These are phyloP conservation scores for Xyliphius kryptos DNA, from an alignment of 2,113 vertebrate genomes.

Conservation along the genomic window DNA sequence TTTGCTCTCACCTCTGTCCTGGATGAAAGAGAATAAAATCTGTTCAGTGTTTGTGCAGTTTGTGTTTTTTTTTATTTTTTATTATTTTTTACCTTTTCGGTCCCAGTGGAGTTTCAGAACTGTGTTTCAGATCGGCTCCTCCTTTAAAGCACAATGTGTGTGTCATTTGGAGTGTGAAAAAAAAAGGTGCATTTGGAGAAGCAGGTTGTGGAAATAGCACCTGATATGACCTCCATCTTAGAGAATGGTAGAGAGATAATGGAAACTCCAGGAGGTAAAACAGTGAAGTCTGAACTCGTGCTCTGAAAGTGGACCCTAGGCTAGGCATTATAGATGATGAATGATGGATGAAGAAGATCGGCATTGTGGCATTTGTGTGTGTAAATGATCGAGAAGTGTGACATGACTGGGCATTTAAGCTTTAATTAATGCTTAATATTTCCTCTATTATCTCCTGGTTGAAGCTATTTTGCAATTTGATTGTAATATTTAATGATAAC, in stretches of 20 bases:
- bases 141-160: no score
- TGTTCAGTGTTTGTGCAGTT: no score
- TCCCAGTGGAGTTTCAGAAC: no score
- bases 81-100: no score
- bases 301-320: conserved; percentile 33
- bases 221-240: conserved; percentile 64
- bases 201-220: conserved; percentile 56
- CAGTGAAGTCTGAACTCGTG: conserved; percentile 36
- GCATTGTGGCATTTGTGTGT: background rate
- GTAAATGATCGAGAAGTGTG: conserved; percentile 1
- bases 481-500: no score
- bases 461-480: no score
- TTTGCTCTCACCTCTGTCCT: no score
- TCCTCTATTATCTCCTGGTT: no score
- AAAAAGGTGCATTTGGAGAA: conserved; percentile 62
- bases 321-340: conserved; percentile 45
- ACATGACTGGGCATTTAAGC: background rate
- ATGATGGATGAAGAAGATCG: conserved; percentile 38
- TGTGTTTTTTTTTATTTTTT: no score
- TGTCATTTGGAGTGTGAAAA: conserved; percentile 26
- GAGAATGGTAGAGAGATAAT: conserved; percentile 61
- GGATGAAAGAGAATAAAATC: no score
- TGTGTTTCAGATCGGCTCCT: no score
- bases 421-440: no score
- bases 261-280: conserved; percentile 63